phyloP scores from a whole-genome alignment of 2,888 invertebrate genomes.

The Bruchidius siliquastri region DNA sequence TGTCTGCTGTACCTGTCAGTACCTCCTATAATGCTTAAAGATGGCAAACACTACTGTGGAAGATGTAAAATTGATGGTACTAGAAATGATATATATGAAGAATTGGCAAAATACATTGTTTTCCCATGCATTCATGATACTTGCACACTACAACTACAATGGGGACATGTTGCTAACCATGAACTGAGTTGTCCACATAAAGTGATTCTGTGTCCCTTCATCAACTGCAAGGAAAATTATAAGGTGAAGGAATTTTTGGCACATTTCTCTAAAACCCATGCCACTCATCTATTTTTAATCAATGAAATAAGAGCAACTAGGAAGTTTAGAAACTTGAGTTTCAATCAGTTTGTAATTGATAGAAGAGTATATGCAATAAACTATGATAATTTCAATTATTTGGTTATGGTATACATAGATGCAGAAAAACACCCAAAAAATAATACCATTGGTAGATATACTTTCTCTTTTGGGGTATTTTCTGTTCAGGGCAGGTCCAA shows the following conservation, averaged over 20 bases:
- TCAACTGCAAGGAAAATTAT: constrained; percentile 4
- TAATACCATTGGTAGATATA: background rate
- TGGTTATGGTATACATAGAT: constrained; percentile 7
- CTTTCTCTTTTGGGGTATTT: constrained; percentile 6
- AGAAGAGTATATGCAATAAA: constrained; percentile 3
- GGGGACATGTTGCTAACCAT: constrained; percentile 7
- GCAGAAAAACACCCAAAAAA: background rate
- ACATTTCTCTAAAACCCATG: constrained; percentile 7
- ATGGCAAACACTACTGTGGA: constrained; percentile 8
- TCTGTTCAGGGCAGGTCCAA: background rate
- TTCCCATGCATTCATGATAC: constrained; percentile 10
- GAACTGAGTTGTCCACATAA: constrained; percentile 9
- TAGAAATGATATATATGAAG: constrained; percentile 10
- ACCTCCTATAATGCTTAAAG: constrained; percentile 7
- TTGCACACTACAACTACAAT: constrained; percentile 5
- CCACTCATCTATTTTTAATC: background rate
- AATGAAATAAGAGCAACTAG: constrained; percentile 1
- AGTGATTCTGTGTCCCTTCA: constrained; percentile 8
- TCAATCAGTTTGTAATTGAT: constrained; percentile 7
- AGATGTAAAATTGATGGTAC: constrained; percentile 6
- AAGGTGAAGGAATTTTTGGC: constrained; percentile 1
- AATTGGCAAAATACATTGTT: constrained; percentile 11
- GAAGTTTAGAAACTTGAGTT: constrained; percentile 3
- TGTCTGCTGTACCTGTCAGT: constrained; percentile 10
- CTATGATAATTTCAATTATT: constrained; percentile 1